These are phyloP conservation scores for Pelecanoides urinatrix DNA, from an alignment of 2,113 vertebrate species.

Conservation along the genomic window DNA sequence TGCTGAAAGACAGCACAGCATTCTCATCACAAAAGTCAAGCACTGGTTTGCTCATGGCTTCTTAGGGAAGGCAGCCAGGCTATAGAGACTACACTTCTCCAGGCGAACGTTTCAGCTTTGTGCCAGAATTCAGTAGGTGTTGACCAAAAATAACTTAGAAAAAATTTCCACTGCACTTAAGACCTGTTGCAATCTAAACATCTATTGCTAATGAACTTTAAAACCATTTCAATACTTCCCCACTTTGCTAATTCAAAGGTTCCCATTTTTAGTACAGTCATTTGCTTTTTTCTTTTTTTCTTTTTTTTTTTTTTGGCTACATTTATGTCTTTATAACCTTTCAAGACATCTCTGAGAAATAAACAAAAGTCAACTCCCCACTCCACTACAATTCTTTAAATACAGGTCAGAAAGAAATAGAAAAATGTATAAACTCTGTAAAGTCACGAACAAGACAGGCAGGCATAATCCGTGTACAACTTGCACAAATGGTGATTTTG, in stretches of 20 bases:
- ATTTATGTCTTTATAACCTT: not conserved
- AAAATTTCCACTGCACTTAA: not conserved
- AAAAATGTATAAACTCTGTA: not conserved
- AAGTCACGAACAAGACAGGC: not conserved
- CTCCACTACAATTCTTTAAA: not conserved
- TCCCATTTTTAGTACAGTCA: not conserved
- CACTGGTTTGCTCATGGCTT: not conserved
- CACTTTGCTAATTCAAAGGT: not conserved
- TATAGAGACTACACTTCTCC: not conserved
- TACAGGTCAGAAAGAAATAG: not conserved
- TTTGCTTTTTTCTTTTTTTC: not conserved
- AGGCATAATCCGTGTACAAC: not conserved
- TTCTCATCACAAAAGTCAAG: not conserved
- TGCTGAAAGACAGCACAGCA: not conserved
- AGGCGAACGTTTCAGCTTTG: not conserved
- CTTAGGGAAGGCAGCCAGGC: not conserved
- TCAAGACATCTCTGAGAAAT: not conserved
- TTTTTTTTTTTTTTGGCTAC: not conserved
- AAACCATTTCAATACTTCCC: not conserved
- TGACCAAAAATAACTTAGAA: constrained; percentile 31
- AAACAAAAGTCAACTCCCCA: not conserved
- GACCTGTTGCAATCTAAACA: not conserved
- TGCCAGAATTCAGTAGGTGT: not conserved
- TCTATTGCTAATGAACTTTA: not conserved
- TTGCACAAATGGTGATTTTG: not conserved